Base-by-base conservation (phyloP, 2,797 vertebrate species). In the Yasuhikotakia modesta region DNA sequence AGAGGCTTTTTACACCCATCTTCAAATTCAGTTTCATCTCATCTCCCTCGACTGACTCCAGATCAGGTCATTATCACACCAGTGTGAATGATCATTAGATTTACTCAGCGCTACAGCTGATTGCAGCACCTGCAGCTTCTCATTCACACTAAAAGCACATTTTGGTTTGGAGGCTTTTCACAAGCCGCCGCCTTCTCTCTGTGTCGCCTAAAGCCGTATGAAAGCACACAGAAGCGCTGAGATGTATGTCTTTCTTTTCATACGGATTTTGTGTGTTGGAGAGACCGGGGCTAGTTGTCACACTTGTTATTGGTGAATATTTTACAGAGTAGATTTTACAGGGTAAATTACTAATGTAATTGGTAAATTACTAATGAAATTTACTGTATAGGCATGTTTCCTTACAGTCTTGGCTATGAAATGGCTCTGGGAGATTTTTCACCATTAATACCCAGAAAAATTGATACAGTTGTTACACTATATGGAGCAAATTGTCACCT, bases 1-100 rank as follows among this genome's bases (percentile, higher is more conserved):
- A 46, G 65, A 30, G 30, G 60, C 14, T 86, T 88, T 89, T 86
- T 81, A 85, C 85, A 82, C 73, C 63, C 76, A 69, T 63, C 35
- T 82, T 86, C 77, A 79, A 79, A 87, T 84, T 81, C 70, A 14
- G 63, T 85, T 79, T 85, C 81, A 83, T 87, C 76, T 85, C 78
- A 46, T 78, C 64, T 32, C 60, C 73, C 83, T 89, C 76, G 57
- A 79, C 86, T 80, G 84, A 78, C 79, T 84, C 55, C 74, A 24
- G 43, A 83, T 82, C 84, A 84, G 73, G 83, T 88, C 87, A 87
- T 89, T 79, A 90, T 73, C 78, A 77, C 60, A 67, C 65, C 71
- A 64, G 76, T 88, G 82, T 86, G 86, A 88, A 89, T 87, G 82
- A 81, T 86, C 79, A 71, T 82, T 86, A 84, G n/a, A 0, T 32